Conservation (phyloP, 2,113 vertebrate species). For the Mellivora capensis region DNA sequence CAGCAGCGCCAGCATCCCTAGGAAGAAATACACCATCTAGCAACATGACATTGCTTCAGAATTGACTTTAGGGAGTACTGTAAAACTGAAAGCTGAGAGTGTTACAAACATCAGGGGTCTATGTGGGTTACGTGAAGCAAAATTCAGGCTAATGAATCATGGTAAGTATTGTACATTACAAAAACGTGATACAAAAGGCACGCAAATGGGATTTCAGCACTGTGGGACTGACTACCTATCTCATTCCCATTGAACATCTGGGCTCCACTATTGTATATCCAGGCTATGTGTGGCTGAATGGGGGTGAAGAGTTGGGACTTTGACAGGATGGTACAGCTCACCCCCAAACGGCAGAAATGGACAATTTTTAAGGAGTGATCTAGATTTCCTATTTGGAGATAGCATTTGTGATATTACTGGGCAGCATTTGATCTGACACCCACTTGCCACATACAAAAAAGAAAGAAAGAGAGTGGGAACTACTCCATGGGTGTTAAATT, state of each 20-base stretch:
- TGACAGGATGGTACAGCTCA: rapidly evolving
- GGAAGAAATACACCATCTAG: neutral
- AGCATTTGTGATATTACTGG: neutral
- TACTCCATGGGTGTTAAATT: neutral
- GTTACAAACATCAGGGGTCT: neutral
- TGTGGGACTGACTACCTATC: neutral
- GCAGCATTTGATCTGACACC: neutral
- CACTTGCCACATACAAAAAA: neutral
- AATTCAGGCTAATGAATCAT: neutral
- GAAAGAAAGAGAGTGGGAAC: neutral
- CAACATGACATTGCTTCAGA: neutral
- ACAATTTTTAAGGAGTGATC: neutral
- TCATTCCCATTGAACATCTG: neutral
- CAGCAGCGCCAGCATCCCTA: neutral
- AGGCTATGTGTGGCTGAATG: neutral
- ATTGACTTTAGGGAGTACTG: neutral
- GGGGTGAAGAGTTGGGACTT: neutral
- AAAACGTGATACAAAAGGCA: neutral
- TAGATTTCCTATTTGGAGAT: neutral
- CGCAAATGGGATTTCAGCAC: neutral
- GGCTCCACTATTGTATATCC: neutral
- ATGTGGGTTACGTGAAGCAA: neutral
- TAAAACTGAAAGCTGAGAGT: neutral
- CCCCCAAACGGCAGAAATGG: neutral
- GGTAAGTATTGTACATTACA: neutral